Percentiles rank a stretch among this genome's conserved stretches.
Evolutionary conservation across 2,888 invertebrate species (phyloP).

Genomic region (Podabrus alpinus): DNA sequence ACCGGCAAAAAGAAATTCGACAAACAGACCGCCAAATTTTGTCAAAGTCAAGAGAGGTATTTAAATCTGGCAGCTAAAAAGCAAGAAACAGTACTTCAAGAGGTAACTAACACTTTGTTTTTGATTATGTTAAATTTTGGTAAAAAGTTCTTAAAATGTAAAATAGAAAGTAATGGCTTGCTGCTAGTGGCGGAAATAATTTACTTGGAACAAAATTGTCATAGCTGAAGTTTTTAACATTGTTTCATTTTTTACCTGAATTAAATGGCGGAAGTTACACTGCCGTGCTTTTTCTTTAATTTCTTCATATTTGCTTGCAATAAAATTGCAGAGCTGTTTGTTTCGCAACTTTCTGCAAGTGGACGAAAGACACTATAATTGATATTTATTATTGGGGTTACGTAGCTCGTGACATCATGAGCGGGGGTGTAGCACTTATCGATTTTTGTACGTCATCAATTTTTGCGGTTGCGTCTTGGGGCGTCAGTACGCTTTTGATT

Average conservation of each 20-base stretch:
- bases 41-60: conserved; percentile 94
- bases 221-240: background rate
- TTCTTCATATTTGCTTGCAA: background rate
- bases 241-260: background rate
- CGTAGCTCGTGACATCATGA: conserved; percentile 36
- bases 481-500: conserved; percentile 18
- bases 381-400: background rate
- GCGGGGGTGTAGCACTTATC: conserved; percentile 27
- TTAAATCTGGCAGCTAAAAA: conserved; percentile 91
- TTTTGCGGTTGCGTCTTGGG: conserved; percentile 29
- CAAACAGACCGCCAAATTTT: conserved; percentile 96
- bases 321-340: background rate
- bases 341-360: background rate
- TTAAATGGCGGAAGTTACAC: background rate
- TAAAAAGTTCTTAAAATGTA: background rate
- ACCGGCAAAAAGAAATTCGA: conserved; percentile 97
- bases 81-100: conserved; percentile 86
- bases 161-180: background rate
- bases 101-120: conserved; percentile 63
- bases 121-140: background rate
- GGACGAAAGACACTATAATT: background rate
- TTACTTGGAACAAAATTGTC: background rate
- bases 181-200: background rate
- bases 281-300: background rate
- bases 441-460: conserved; percentile 27